phyloP scores from a whole-genome alignment of 2,113 vertebrate genomes.

The Perccottus glenii region DNA sequence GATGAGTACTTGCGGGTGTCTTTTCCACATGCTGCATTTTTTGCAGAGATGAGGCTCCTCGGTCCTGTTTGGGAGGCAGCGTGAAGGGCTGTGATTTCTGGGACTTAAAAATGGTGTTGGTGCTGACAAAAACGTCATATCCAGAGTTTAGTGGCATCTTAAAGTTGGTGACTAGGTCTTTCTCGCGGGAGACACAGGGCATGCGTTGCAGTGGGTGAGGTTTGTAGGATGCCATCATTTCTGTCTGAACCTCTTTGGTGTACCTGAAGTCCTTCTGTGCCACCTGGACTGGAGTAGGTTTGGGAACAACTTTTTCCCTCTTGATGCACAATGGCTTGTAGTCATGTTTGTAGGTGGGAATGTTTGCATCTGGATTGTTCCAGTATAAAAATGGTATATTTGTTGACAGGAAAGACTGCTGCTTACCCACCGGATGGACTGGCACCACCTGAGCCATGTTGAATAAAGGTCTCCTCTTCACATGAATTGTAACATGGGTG shows the following conservation, averaged over 20 bases:
- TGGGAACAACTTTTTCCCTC: background rate
- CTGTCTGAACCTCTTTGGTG: constrained; percentile 6
- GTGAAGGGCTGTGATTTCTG: constrained; percentile 20
- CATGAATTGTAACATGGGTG: background rate
- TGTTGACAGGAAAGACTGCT: background rate
- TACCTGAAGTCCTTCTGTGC: background rate
- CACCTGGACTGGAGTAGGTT: background rate
- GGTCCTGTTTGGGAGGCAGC: background rate
- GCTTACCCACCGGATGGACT: background rate
- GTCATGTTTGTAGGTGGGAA: constrained; percentile 13
- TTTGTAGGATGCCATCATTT: constrained; percentile 12
- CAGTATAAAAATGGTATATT: constrained; percentile 17
- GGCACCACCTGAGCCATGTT: constrained; percentile 8
- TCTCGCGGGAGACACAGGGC: background rate
- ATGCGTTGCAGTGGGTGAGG: background rate
- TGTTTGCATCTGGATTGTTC: constrained; percentile 3
- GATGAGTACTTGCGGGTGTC: constrained; percentile 29
- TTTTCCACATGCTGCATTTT: background rate
- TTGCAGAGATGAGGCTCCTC: background rate
- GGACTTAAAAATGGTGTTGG: accelerated
- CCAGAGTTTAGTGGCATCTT: constrained; percentile 28
- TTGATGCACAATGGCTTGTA: background rate
- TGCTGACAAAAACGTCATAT: background rate
- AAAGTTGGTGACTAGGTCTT: background rate
- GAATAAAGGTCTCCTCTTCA: background rate